Percentiles rank a stretch among this genome's conserved stretches.
phyloP scores from a whole-genome alignment of 2,113 vertebrate species.

The Lampris megalopsis region DNA sequence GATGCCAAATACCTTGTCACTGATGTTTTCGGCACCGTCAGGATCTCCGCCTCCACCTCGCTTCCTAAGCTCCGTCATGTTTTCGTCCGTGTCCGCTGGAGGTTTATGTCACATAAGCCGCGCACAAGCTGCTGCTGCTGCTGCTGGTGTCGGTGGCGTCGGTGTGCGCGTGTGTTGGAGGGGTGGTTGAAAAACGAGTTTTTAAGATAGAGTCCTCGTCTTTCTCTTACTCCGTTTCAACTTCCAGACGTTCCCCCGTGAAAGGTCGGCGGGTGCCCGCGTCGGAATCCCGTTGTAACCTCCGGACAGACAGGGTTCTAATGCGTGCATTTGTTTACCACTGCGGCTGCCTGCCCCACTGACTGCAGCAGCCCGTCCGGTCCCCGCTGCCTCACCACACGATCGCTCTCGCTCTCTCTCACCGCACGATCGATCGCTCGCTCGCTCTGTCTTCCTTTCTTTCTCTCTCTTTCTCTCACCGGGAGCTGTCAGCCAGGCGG shows the following conservation, averaged over 20 bases:
- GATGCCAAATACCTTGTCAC: conserved; percentile 76
- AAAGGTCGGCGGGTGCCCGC: conserved; percentile 9
- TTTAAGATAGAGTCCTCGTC: neutral
- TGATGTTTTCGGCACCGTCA: conserved; percentile 78
- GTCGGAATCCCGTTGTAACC: neutral
- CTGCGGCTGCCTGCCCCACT: conserved; percentile 55
- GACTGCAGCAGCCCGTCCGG: no score
- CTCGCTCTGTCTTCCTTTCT: no score
- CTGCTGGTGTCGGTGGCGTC: no score
- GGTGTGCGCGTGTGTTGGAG: neutral
- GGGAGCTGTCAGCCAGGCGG: no score
- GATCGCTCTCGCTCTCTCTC: conserved; percentile 13
- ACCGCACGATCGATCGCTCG: neutral
- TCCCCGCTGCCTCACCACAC: no score
- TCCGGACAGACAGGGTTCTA: neutral
- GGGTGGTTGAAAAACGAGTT: neutral
- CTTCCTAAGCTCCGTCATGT: conserved; percentile 84
- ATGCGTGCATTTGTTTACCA: conserved; percentile 81
- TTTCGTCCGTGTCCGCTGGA: conserved; percentile 48
- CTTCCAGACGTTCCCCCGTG: neutral
- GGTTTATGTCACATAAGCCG: conserved; percentile 64
- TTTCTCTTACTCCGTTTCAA: neutral
- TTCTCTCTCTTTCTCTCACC: no score
- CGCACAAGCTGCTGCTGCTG: no score
- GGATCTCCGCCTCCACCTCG: conserved; percentile 76